These are phyloP conservation scores for Lithobates sylvaticus DNA, from an alignment of 2,797 vertebrate species.

Conservation along the genomic window DNA sequence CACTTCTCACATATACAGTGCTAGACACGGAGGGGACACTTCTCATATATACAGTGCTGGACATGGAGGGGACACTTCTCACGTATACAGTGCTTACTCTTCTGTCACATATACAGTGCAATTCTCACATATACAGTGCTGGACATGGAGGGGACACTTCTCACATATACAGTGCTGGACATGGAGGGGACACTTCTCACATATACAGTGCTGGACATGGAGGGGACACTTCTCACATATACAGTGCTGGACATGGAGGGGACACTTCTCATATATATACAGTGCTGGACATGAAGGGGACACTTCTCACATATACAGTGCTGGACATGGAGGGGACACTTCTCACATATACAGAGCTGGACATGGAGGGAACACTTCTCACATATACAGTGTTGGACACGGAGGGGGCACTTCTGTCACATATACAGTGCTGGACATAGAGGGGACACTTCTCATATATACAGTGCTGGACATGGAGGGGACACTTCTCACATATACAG, in stretches of 20 bases:
- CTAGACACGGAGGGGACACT: neutral
- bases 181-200: neutral
- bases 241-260: neutral
- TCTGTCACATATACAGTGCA: neutral
- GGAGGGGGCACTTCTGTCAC: neutral
- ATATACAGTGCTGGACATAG: neutral
- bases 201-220: neutral
- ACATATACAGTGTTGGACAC: neutral
- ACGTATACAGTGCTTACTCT: too few species aligned
- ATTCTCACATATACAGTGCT: neutral
- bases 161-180: neutral
- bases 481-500: neutral
- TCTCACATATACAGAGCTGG: neutral
- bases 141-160: neutral
- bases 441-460: neutral
- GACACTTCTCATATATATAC: neutral
- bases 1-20: neutral
- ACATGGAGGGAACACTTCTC: neutral
- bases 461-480: neutral
- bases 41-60: neutral
- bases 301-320: neutral
- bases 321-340: neutral
- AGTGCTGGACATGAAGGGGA: neutral
- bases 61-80: neutral
- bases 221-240: neutral